Base-by-base conservation (phyloP, 2,113 vertebrate species). In the Picathartes gymnocephalus region DNA sequence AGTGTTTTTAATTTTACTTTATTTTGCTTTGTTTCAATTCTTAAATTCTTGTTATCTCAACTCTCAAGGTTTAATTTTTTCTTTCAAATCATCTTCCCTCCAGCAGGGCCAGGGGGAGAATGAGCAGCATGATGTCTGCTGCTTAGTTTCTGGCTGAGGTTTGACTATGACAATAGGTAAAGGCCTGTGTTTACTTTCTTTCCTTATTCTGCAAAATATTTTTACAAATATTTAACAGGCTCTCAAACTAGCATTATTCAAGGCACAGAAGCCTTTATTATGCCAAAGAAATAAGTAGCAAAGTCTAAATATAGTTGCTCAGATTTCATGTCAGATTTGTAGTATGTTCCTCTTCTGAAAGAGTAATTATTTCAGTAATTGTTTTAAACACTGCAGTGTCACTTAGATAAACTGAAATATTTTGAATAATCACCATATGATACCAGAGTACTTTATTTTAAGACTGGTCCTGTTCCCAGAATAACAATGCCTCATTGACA, bases 41-140 rank as follows among this genome's bases (percentile, higher is more conserved):
- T 16, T 30, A 39, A 45, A 21, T 68, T 35, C 1, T 40, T 54
- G 12, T 76, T 61, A 27, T 40, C 13, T 68, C 24, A 54, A 23
- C 7, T 6, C 2, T 27, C 28, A 21, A 40, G 1, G 16, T 60
- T 39, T 25, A 47, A 20, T 9, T 57, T 79, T 60, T 76, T 40
- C 9, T 54, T 82, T 47, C 6, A 5, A 30, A 30, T 68, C 7
- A 24, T 61, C 23, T 82, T 16, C 24, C n/a, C 11, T 68, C 16
- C 25, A 19, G 25, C 0, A 0, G 45, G 8, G 13, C 14, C 1
- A 6, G 18, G 5, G 9, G 42, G 9, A 25, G 53, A 61, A 31
- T 9, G 14, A 61, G 12, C 9, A 12, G 4, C 12, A 10, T 40
- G 11, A 15, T 54, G 4, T 7, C 3, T 16, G 7, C n/a, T 60